Conservation (phyloP, 2,113 vertebrate species). For the Tragelaphus imberbis region DNA sequence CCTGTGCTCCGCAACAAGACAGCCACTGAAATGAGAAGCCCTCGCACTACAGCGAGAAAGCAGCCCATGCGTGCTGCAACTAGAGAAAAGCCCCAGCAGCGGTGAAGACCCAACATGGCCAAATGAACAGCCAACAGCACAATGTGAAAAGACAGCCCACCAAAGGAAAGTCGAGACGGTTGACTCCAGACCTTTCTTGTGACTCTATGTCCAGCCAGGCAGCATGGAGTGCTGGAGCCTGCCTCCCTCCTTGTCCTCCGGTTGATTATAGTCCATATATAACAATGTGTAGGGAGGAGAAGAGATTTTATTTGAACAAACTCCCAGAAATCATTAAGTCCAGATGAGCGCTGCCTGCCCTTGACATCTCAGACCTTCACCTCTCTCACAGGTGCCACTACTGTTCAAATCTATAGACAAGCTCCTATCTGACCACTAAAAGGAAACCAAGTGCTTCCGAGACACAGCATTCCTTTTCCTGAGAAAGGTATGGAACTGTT, state of each 20-base stretch:
- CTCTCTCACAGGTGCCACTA: not conserved
- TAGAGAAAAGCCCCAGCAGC: not conserved
- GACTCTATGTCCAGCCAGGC: not conserved
- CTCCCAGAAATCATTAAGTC: not conserved
- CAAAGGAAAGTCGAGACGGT: not conserved
- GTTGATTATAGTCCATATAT: not conserved
- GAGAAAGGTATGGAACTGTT: not conserved
- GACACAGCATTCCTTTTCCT: not conserved
- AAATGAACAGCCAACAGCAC: not conserved
- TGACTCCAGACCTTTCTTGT: fast-evolving
- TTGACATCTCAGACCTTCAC: not conserved
- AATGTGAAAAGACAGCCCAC: not conserved
- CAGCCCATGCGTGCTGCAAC: fast-evolving
- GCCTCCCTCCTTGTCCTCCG: not conserved
- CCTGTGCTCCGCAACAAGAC: not conserved
- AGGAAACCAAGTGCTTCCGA: not conserved
- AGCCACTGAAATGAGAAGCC: not conserved
- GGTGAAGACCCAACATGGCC: not conserved
- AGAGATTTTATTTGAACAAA: not conserved
- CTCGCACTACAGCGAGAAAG: not conserved
- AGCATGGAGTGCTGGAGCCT: fast-evolving
- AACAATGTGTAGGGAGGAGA: not conserved
- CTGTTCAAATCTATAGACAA: not conserved
- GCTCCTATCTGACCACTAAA: not conserved
- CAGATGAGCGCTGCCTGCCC: not conserved